A percentile compares a stretch with the other conserved stretches of the same genome.
Conservation (phyloP, 2,888 invertebrate species). For the Lycocerus yunnanus region DNA sequence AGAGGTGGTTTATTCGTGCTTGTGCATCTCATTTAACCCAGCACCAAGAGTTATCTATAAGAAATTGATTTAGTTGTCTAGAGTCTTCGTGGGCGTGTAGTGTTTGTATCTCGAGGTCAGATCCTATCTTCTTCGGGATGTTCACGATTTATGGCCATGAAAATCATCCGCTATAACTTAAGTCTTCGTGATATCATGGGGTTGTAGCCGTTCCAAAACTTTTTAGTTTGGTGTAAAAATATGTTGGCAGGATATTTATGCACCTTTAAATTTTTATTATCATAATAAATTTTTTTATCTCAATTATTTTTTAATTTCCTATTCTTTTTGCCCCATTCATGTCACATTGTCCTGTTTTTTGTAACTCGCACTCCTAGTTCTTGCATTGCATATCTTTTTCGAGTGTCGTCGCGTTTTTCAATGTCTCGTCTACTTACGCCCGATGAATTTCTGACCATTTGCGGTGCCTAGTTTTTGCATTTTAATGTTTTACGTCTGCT, state of each 20-base stretch:
- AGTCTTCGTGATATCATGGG: slow-evolving; percentile 43
- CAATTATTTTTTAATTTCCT: neutral
- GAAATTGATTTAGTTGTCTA: slow-evolving; percentile 58
- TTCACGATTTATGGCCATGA: slow-evolving; percentile 53
- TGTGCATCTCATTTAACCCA: slow-evolving; percentile 46
- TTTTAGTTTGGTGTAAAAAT: slow-evolving; percentile 34
- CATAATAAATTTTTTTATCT: neutral
- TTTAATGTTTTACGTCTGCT: neutral
- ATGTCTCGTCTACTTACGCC: neutral
- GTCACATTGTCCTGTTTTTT: neutral
- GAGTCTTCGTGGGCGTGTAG: slow-evolving; percentile 54
- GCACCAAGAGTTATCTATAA: slow-evolving; percentile 41
- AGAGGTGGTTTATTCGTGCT: slow-evolving; percentile 40
- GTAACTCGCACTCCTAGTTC: neutral
- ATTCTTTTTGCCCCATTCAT: neutral
- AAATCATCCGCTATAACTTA: slow-evolving; percentile 54
- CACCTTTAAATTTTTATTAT: neutral
- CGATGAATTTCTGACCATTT: neutral
- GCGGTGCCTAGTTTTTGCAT: neutral
- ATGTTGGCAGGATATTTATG: slow-evolving; percentile 4
- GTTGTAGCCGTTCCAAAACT: slow-evolving; percentile 36
- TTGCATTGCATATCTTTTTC: neutral
- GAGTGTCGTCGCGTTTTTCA: neutral
- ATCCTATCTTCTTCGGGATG: slow-evolving; percentile 48
- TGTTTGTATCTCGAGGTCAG: slow-evolving; percentile 54